Evolutionary conservation across 1,140 invertebrate genomes (phyloP), one percentile per base, ranked within the genome.

Genomic region (Akabosia matsudoensis): DNA sequence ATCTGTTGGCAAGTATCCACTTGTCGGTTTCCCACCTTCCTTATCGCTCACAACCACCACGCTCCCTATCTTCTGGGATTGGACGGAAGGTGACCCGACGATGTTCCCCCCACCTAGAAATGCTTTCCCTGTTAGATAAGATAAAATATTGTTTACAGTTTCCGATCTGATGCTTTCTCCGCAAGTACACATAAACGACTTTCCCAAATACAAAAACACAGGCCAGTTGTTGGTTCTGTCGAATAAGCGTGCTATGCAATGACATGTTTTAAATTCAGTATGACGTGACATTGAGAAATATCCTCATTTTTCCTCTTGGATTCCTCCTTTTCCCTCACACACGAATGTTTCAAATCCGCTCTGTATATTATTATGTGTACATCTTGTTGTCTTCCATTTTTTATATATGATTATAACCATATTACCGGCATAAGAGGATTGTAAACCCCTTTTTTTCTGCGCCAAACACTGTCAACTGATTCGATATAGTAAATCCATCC

Each of bases 1-100:
- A 37, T 76, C 78, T 22, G 75, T 52, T 4, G 78, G 78, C 16
- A 79, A 31, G 76, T 72, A 73, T 31, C 75, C 78, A 64, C 61
- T 67, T 67, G 28, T 67, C 61, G 61, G 24, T 28, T 67, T 67
- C 30, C 61, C 61, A 67, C 61, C 61, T 30, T 67, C 61, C 61
- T 67, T 67, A 22, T 67, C 61, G 31, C 61, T 67, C 26, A 67
- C 61, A 30, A 67, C 61, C 28, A 67, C 61, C 61, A 67, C 61
- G 31, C 22, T 67, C 31, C 61, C 61, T 30, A 31, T 22, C 31
- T 22, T 28, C n/a, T 61, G 54, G 13, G 14, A 24, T 30, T 67
- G 61, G 61, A 67, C 61, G 61, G 61, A 67, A n/a, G 61, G 28
- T 24, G 61, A 30, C 13, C 61, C 61, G n/a, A n/a, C 24, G n/a